Evolutionary conservation across 2,888 invertebrate genomes (phyloP), one percentile per base, ranked within the genome.

Genomic region (Galerucella nymphaeae): DNA sequence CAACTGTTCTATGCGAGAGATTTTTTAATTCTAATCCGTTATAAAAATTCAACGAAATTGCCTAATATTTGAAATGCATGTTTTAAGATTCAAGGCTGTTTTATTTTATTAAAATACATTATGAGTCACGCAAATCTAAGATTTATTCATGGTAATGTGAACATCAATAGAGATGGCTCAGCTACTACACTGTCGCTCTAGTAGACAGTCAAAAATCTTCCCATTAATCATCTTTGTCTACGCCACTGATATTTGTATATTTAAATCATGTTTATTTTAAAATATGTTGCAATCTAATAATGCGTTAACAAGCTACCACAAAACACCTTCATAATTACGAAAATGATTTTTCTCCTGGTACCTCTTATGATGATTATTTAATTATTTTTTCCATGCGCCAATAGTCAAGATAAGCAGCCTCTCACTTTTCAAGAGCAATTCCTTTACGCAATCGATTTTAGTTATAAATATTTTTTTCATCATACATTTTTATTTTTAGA

Each of bases 391-490:
- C 45, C 16, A 50, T 50, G 50, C 50, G 16, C 16, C 16, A 50
- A 14, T 50, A 16, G 50, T 50, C 50, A 50, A 45, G 50, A 16
- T 50, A 50, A 16, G 50, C 50, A 50, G 9, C 50, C 50, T 50
- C 50, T 50, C 50, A 50, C 50, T 50, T 50, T 50, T 50, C 50
- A 50, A 50, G 50, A 50, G 50, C 50, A 50, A 50, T 16, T 16
- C 16, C 16, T 16, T 8, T 50, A 50, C 16, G 9, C 50, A 9
- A 16, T n/a, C 9, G 16, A 50, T n/a, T 50, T 11, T 16, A 50
- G 6, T 50, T 50, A n/a, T 5, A 50, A 11, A 50, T 2, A 50
- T 5, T 16, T n/a, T 50, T 50, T 50, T 16, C 8, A 50, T 50
- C 5, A n/a, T n/a, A 16, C 16, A 9, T 50, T 50, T 30, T 50